Evolutionary conservation across 2,888 invertebrate species (phyloP).

Genomic region (Dryadula phaetusa): DNA sequence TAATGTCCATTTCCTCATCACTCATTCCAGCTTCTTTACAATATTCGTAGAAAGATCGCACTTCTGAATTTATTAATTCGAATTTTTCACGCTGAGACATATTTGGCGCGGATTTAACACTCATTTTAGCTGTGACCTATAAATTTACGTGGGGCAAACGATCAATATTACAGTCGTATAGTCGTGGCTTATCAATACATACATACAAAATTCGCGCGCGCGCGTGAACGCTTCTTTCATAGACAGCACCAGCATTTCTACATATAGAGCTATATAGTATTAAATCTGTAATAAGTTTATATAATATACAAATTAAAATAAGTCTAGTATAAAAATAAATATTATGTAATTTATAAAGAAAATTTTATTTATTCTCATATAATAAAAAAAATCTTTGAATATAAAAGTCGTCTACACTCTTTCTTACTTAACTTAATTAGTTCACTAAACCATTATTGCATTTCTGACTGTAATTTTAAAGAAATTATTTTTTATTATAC

Average conservation of each 20-base stretch:
- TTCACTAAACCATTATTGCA: no score
- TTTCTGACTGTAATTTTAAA: no score
- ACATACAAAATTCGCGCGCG: constrained; percentile 79
- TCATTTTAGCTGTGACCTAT: constrained; percentile 72
- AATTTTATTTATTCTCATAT: no score
- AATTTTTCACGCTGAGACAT: constrained; percentile 82
- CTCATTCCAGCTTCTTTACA: constrained; percentile 87
- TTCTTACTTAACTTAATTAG: no score
- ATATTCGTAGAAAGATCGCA: constrained; percentile 86
- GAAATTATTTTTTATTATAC: no score
- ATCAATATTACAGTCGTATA: constrained; percentile 47
- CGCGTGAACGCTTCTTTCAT: constrained; percentile 55
- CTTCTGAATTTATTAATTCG: constrained; percentile 84
- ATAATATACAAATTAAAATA: not conserved
- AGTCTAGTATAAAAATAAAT: not conserved
- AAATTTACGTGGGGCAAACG: constrained; percentile 59
- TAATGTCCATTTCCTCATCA: constrained; percentile 87
- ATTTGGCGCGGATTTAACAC: constrained; percentile 71
- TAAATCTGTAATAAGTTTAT: not conserved
- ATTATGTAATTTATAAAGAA: no score
- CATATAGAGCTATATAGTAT: not conserved
- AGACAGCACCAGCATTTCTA: constrained; percentile 22
- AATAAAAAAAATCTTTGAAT: no score
- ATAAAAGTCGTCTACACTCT: no score
- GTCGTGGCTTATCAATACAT: constrained; percentile 65